Conservation (phyloP, 2,888 invertebrate genomes). For the Stictocephala bisonia region DNA sequence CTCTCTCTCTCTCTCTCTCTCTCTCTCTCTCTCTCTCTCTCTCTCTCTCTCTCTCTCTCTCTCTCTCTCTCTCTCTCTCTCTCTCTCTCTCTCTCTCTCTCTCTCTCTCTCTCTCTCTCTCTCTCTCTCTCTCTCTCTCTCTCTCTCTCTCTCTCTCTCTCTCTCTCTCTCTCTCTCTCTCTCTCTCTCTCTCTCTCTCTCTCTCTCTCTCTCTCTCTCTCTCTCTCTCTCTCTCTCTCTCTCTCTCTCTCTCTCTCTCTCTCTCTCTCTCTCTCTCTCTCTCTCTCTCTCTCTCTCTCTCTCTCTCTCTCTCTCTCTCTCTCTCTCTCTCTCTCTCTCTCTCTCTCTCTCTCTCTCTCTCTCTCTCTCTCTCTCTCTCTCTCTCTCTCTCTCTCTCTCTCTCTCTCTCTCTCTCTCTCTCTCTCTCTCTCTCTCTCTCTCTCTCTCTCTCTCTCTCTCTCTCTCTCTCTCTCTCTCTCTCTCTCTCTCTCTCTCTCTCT, state of each 20-base stretch:
- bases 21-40: neutral
- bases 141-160: neutral
- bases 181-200: neutral
- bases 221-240: neutral
- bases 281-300: neutral
- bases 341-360: neutral
- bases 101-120: neutral
- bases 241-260: neutral
- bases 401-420: neutral
- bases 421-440: neutral
- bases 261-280: neutral
- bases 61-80: neutral
- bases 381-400: neutral
- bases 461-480: neutral
- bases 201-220: neutral
- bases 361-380: neutral
- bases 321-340: neutral
- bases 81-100: neutral
- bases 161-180: neutral
- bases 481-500: slow-evolving; percentile 9
- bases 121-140: neutral
- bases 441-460: neutral
- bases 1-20: neutral
- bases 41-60: neutral
- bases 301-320: neutral